phyloP scores from a whole-genome alignment of 2,113 vertebrate genomes.

The Sterrhoptilus dennistouni region DNA sequence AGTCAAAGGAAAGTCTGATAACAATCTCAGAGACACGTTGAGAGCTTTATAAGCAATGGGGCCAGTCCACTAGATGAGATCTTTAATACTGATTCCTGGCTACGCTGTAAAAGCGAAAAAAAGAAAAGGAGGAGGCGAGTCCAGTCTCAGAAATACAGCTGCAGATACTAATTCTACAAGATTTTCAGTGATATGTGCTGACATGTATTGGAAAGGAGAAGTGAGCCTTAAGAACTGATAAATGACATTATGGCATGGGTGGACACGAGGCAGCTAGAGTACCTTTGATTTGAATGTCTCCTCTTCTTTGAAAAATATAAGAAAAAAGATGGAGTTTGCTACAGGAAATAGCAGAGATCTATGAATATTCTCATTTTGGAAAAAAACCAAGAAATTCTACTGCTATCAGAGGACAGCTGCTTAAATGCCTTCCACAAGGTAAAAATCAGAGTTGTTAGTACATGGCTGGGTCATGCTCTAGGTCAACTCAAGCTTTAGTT shows the following conservation, averaged over 20 bases:
- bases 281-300: background rate
- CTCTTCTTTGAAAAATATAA: background rate
- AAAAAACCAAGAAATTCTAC: background rate
- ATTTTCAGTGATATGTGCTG: background rate
- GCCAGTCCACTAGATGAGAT: background rate
- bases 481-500: background rate
- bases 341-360: background rate
- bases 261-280: background rate
- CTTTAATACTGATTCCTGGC: conserved; percentile 37
- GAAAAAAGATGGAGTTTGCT: background rate
- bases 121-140: background rate
- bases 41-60: background rate
- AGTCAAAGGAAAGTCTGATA: background rate
- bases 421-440: conserved; percentile 15
- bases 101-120: background rate
- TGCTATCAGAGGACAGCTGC: background rate
- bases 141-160: background rate
- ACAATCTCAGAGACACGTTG: background rate
- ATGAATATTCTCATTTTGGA: background rate
- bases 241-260: conserved; percentile 17
- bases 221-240: background rate
- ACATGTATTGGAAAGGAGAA: background rate
- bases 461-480: background rate
- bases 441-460: background rate
- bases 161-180: conserved; percentile 30